phyloP scores from a whole-genome alignment of 2,113 vertebrate species.

The Gobiocypris rarus region DNA sequence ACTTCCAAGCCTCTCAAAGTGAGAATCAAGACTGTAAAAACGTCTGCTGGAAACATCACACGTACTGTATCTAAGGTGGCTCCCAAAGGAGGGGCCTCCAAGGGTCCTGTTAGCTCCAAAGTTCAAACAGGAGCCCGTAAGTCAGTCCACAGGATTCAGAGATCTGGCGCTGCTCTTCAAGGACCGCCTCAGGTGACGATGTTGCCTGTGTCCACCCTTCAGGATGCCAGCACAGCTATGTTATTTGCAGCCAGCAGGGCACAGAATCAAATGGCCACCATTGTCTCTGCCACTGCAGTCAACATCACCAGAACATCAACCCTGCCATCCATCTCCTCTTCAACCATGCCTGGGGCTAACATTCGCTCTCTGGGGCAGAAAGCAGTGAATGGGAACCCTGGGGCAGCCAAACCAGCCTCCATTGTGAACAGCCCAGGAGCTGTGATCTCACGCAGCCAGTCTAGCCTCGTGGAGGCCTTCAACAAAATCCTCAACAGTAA shows the following conservation, averaged over 20 bases:
- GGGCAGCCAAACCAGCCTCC: constrained; percentile 68
- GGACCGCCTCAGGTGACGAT: constrained; percentile 75
- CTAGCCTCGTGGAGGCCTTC: constrained; percentile 93
- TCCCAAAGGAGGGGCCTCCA: constrained; percentile 69
- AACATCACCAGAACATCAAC: constrained; percentile 68
- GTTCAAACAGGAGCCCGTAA: constrained; percentile 55
- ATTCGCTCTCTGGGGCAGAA: constrained; percentile 76
- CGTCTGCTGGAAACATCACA: constrained; percentile 82
- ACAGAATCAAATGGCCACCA: constrained; percentile 77
- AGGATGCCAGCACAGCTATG: constrained; percentile 93
- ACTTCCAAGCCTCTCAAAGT: constrained; percentile 86
- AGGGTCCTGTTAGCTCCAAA: constrained; percentile 62
- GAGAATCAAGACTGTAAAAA: constrained; percentile 94
- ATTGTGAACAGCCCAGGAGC: constrained; percentile 79
- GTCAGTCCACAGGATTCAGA: constrained; percentile 60
- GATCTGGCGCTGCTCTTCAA: constrained; percentile 60
- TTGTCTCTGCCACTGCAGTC: constrained; percentile 68
- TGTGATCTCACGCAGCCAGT: constrained; percentile 90
- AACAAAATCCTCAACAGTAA: constrained; percentile 97
- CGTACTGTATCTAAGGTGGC: constrained; percentile 83
- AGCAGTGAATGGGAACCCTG: constrained; percentile 62
- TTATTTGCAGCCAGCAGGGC: constrained; percentile 80
- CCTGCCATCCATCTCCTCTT: constrained; percentile 62
- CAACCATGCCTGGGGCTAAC: constrained; percentile 48
- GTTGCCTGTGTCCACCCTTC: constrained; percentile 85